Evolutionary conservation across 2,797 vertebrate genomes (phyloP), one percentile per base, ranked within the genome.

Genomic region (Pantherophis alleghaniensis): DNA sequence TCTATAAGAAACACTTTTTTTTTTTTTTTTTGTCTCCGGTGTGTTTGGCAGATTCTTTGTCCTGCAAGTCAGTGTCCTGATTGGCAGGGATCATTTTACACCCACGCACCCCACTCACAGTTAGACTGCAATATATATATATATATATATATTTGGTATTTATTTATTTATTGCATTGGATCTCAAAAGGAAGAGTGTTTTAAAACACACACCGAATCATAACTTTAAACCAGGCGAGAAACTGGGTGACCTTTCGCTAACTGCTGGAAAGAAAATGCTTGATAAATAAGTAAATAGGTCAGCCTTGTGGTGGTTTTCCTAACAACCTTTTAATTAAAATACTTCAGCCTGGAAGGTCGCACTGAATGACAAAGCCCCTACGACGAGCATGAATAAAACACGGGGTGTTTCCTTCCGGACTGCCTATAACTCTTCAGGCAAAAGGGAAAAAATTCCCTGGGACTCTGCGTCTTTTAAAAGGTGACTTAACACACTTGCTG

Each of bases 241-340:
- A 96, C 96, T 51, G 47, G 79, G 88, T 96, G 97, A 97, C 97
- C 97, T 97, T 97, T 97, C 32, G 79, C 96, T 94, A 96, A 95
- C 94, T 63, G 97, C 96, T 90, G 95, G 95, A 95, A 96, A 95
- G 95, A n/a, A 96, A 96, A 93, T 1, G 94, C 95, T 94, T 91
- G 96, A 96, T 97, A 96, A 96, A 96, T 96, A 97, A 93, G 96
- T 94, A 96, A 96, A 96, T 91, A 28, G 86, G 90, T 94, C 95
- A 92, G 95, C 93, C 83, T 91, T 66, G 87, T 56, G 91, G 56
- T 57, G 94, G 88, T 91, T 86, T 14, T 10, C 87, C 96, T 95
- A 91, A 42, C 93, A 94, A 47, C 92, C 90, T 91, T 94, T 93
- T 87, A 87, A 96, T 96, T 96, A 93, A 95, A 96, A 95, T 3